These are phyloP conservation scores for Drosophila repletoides DNA, from an alignment of 1,140 invertebrate genomes.

Conservation along the genomic window DNA sequence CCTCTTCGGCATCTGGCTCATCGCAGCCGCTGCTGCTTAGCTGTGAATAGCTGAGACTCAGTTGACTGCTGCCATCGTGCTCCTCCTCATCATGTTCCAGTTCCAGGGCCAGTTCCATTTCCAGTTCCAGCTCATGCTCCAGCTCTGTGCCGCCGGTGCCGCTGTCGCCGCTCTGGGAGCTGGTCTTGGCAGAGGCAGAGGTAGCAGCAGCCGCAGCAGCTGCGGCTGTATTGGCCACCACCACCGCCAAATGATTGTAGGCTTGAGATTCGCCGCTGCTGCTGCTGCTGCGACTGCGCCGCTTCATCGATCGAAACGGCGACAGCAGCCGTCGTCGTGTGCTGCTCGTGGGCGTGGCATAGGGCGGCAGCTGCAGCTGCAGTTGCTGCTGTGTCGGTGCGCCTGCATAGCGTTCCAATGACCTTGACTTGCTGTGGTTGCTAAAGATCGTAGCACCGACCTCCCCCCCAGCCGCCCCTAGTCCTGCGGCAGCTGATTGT, in stretches of 20 bases:
- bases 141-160: constrained; percentile 77
- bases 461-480: neutral
- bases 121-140: constrained; percentile 69
- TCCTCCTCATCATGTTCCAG: constrained; percentile 42
- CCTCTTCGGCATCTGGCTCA: constrained; percentile 51
- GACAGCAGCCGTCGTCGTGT: constrained; percentile 71
- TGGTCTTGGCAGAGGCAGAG: constrained; percentile 47
- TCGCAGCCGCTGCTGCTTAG: constrained; percentile 75
- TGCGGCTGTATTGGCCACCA: constrained; percentile 48
- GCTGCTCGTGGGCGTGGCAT: constrained; percentile 67
- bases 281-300: constrained; percentile 79
- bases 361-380: constrained; percentile 45
- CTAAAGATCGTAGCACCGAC: constrained; percentile 41
- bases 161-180: constrained; percentile 76
- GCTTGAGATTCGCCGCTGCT: constrained; percentile 75
- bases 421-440: constrained; percentile 74
- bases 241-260: constrained; percentile 52
- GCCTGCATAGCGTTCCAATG: constrained; percentile 75
- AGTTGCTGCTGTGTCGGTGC: constrained; percentile 62
- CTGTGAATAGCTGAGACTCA: constrained; percentile 76
- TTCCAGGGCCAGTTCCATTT: constrained; percentile 46
- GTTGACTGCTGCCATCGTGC: constrained; percentile 62
- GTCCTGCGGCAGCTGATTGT: neutral
- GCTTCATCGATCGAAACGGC: constrained; percentile 73
- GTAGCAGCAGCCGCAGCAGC: neutral